Base-by-base conservation (phyloP, 1,140 invertebrate genomes). In the Drosophila kurseongensis region DNA sequence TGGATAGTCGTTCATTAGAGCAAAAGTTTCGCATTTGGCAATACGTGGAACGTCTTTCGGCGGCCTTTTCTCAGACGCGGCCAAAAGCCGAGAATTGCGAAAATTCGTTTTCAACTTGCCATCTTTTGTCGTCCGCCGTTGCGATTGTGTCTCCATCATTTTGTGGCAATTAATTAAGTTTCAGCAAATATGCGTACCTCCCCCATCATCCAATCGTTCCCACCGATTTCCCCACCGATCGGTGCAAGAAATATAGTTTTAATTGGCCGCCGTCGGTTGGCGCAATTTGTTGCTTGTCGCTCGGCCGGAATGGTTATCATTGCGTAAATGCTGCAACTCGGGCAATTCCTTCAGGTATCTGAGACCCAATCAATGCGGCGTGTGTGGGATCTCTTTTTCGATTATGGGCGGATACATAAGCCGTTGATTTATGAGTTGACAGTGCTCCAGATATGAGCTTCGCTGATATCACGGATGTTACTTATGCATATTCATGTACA, bases 151-250 rank as follows among this genome's bases (percentile, higher is more conserved):
- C 63, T 66, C 63, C 66, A 27, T 41, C 51, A 45, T 58, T 71
- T 71, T 71, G 65, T 57, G 65, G 65, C 67, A 71, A 71, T 71
- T 71, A 71, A 71, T 71, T 71, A 71, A 71, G 54, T 58, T 23
- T 71, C 44, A 71, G 36, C 65, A 29, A 50, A 50, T 71, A 71
- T 71, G 65, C 67, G 67, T 71, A 41, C 67, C 63, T 69, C 63
- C 63, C 60, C 62, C 62, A 60, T 47, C 66, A 55, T 67, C 41
- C 42, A 10, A 14, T 7, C 45, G 5, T 51, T 36, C n/a, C 41
- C 67, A 57, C 67, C 65, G 38, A 63, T 41, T 40, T 35, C 54
- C 16, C 38, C 38, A 38, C 35, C 23, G 12, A 40, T 57, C 65
- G 41, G 27, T 5, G 35, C 44, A 47, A 41, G 52, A 71, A 71